Percentiles rank a stretch among this genome's conserved stretches.
Conservation (phyloP, 2,113 vertebrate species). For the Syrrhaptes paradoxus region DNA sequence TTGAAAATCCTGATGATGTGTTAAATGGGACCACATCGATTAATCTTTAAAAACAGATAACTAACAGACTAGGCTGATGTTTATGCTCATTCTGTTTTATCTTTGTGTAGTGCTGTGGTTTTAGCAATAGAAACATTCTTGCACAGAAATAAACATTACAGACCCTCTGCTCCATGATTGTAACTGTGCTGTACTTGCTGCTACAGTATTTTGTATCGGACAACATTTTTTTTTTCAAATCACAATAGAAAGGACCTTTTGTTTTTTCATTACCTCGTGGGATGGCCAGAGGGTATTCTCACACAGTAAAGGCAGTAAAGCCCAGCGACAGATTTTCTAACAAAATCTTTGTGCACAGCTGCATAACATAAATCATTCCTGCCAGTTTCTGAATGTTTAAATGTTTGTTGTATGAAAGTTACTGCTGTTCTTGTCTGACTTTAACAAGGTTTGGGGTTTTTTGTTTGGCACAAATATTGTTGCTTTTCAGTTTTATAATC, state of each 20-base stretch:
- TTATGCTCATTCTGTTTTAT: not conserved
- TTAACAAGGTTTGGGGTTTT: conserved; percentile 52
- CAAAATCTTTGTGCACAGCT: conserved; percentile 67
- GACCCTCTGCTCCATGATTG: not conserved
- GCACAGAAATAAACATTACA: not conserved
- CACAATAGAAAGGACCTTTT: conserved; percentile 52
- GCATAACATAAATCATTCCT: conserved; percentile 62
- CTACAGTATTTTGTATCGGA: conserved; percentile 7
- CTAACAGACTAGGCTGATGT: not conserved
- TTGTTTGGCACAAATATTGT: conserved; percentile 33
- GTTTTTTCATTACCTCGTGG: conserved; percentile 29
- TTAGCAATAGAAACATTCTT: not conserved
- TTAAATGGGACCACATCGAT: not conserved
- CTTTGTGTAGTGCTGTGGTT: not conserved
- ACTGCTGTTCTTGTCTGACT: conserved; percentile 34
- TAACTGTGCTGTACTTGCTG: conserved; percentile 7
- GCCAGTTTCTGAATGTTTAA: conserved; percentile 48
- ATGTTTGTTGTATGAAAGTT: conserved; percentile 60
- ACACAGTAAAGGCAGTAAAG: conserved; percentile 56
- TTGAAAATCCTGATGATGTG: not conserved
- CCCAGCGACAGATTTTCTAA: conserved; percentile 16
- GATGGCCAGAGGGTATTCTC: conserved; percentile 20
- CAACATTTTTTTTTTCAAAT: not conserved
- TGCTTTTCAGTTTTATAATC: conserved; percentile 26
- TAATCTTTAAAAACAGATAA: not conserved